Evolutionary conservation across 2,113 vertebrate genomes (phyloP).

Genomic region (Notiomystis cincta): DNA sequence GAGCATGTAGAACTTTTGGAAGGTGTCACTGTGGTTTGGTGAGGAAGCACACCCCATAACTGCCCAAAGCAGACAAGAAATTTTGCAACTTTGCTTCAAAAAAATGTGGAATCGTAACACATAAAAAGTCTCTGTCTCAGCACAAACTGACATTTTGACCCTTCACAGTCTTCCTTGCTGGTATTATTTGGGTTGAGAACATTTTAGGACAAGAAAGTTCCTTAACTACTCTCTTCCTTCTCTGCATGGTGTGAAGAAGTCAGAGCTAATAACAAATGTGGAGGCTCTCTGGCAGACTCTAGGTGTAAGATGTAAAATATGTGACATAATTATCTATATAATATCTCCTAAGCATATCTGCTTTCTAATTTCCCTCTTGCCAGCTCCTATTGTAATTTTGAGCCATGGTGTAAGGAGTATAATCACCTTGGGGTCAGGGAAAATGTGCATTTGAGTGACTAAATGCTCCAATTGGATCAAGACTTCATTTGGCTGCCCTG

Average conservation of each 20-base stretch:
- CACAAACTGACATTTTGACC: neutral
- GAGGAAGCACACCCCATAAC: neutral
- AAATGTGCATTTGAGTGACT: neutral
- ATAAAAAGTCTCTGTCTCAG: neutral
- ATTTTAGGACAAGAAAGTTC: neutral
- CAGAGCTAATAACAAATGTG: neutral
- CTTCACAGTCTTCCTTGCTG: neutral
- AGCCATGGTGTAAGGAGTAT: neutral
- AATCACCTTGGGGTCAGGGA: neutral
- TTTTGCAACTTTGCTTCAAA: neutral
- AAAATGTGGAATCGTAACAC: rapidly evolving
- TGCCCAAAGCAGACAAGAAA: neutral
- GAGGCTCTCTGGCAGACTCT: neutral
- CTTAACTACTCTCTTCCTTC: neutral
- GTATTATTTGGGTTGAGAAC: neutral
- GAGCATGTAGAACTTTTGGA: neutral
- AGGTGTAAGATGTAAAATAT: neutral
- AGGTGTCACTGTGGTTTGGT: neutral
- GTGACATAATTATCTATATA: neutral
- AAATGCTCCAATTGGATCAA: neutral
- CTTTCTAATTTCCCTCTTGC: neutral
- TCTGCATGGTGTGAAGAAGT: neutral
- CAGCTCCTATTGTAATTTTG: neutral
- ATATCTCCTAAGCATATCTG: neutral
- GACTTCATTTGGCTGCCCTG: neutral